Base-by-base conservation (phyloP, 2,797 vertebrate genomes). In the Myotis daubentonii region DNA sequence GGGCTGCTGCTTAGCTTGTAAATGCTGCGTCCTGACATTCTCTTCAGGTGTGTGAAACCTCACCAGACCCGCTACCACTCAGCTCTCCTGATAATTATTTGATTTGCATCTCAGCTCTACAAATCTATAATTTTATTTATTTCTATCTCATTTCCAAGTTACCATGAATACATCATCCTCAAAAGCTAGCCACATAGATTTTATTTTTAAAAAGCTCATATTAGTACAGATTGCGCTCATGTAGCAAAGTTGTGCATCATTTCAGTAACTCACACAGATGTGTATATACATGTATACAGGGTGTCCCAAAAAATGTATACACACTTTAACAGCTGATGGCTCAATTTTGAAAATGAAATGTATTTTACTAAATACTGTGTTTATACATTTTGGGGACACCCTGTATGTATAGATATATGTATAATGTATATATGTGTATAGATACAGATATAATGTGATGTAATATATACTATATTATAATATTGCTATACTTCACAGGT, bases 1-100 rank as follows among this genome's bases (percentile, higher is more conserved):
- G 51, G 84, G 87, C 95, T 98, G 98, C 94, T 98, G 97, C 97
- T 99, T 99, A 94, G 98, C 98, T 97, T 99, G 99, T 97, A 99
- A 98, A 95, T 99, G 97, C 97, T 98, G n/a, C 8, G 5, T 68
- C 8, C 33, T 68, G 65, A 68, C n/a, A 10, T 36, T 68, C n/a
- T 68, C n/a, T 68, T 36, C 33, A 33, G 65, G 65, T 33, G 15
- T 33, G n/a, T 19, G 7, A 68, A 66, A 68, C 16, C 65, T 68
- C 8, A 33, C 17, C 62, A 65, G 62, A 65, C 30, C 6, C 0
- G n/a, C n/a, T 68, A 68, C n/a, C 15, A 33, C 65, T 66, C 8
- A 0, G n/a, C n/a, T 68, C 65, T 68, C n/a, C 65, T 68, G n/a
- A 68, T 20, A 49, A 85, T 81, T 55, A 76, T 79, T 84, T 84